phyloP scores from a whole-genome alignment of 2,888 invertebrate species.

The Syritta pipiens region DNA sequence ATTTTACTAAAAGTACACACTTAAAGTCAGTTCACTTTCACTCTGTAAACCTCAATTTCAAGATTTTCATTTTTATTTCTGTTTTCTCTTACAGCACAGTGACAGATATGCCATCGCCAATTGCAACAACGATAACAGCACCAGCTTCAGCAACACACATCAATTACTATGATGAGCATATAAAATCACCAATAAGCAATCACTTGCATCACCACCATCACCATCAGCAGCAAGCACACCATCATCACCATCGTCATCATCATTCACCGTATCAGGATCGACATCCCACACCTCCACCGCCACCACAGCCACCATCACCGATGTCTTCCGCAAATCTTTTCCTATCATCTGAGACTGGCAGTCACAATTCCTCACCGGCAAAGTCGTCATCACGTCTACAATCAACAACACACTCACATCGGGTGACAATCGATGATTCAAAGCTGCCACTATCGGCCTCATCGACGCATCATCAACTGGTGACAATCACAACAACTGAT shows the following conservation, averaged over 20 bases:
- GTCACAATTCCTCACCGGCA: conserved; percentile 85
- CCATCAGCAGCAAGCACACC: conserved; percentile 73
- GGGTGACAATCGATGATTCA: conserved; percentile 79
- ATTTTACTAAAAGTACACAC: conserved; percentile 29
- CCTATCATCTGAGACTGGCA: conserved; percentile 87
- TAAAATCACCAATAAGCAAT: conserved; percentile 75
- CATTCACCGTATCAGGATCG: conserved; percentile 74
- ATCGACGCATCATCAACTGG: conserved; percentile 74
- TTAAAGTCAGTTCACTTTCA: conserved; percentile 6
- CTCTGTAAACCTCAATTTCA: neutral
- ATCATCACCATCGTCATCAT: conserved; percentile 75
- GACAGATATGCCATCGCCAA: conserved; percentile 67
- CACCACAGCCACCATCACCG: conserved; percentile 84
- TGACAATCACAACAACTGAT: conserved; percentile 70
- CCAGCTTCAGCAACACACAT: conserved; percentile 70
- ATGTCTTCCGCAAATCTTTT: conserved; percentile 87
- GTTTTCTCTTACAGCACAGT: conserved; percentile 32
- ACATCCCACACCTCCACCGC: conserved; percentile 70
- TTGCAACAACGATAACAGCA: conserved; percentile 66
- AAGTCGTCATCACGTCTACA: conserved; percentile 75
- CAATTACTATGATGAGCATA: conserved; percentile 71
- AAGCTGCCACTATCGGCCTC: conserved; percentile 75
- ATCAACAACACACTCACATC: conserved; percentile 75
- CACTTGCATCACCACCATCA: conserved; percentile 78
- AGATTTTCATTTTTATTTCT: neutral